Evolutionary conservation across 2,888 invertebrate species (phyloP).

Genomic region (Hemaris fuciformis): DNA sequence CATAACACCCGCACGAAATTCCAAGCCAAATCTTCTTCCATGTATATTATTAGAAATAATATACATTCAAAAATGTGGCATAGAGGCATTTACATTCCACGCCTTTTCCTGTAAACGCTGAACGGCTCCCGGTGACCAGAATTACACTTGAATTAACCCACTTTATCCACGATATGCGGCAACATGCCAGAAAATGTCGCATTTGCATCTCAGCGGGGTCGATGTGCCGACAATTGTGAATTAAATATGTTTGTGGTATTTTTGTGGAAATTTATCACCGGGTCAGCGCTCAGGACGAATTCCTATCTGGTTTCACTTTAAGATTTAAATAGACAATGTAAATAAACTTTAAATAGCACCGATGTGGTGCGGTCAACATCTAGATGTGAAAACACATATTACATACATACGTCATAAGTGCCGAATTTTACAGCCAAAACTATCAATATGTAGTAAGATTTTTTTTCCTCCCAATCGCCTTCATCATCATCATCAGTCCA

Average conservation of each 20-base stretch:
- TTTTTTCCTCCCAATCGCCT: too few species aligned
- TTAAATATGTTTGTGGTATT: conserved; percentile 24
- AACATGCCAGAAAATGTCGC: conserved; percentile 41
- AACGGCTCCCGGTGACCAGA: conserved; percentile 13
- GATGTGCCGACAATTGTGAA: conserved; percentile 34
- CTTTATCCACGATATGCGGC: conserved; percentile 38
- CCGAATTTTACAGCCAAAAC: too few species aligned
- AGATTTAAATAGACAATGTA: neutral
- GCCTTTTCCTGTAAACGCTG: neutral
- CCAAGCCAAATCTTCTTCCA: too few species aligned
- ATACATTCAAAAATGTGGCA: neutral
- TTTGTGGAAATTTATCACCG: conserved; percentile 22
- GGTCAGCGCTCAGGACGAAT: conserved; percentile 21
- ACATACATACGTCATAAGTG: too few species aligned
- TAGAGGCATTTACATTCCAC: conserved; percentile 8
- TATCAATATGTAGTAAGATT: too few species aligned
- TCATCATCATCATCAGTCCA: too few species aligned
- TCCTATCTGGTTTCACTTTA: neutral
- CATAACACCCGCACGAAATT: too few species aligned
- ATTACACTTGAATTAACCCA: conserved; percentile 39
- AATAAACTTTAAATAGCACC: neutral
- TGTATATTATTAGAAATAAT: neutral
- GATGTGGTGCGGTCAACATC: too few species aligned
- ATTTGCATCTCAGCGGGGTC: conserved; percentile 41
- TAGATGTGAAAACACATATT: too few species aligned